Conservation (phyloP, 1,140 invertebrate species). For the Drosophila murphyi region DNA sequence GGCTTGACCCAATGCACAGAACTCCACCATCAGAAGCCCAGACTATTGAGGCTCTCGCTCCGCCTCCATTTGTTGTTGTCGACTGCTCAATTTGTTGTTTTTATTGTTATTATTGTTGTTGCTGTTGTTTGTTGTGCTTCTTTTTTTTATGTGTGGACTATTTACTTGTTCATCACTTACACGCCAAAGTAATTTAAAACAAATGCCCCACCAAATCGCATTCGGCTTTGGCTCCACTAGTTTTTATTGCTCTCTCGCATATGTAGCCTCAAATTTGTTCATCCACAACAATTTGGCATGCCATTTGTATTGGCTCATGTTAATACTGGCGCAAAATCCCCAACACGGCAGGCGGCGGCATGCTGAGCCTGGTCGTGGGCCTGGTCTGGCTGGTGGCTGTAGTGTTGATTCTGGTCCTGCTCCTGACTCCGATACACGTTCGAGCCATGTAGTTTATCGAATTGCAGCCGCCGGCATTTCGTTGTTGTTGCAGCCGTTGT, state of each 20-base stretch:
- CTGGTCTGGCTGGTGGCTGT: slow-evolving; percentile 20
- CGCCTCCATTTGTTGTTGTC: slow-evolving; percentile 44
- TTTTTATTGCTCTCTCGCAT: slow-evolving; percentile 69
- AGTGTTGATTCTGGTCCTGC: slow-evolving; percentile 8
- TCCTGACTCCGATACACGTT: slow-evolving; percentile 2
- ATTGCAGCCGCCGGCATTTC: slow-evolving; percentile 45
- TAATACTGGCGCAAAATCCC: slow-evolving; percentile 74
- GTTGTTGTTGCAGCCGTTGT: slow-evolving; percentile 70
- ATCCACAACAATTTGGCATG: slow-evolving; percentile 81
- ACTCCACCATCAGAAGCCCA: neutral
- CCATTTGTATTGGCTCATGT: slow-evolving; percentile 82
- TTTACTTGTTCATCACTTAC: slow-evolving; percentile 75
- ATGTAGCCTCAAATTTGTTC: slow-evolving; percentile 72
- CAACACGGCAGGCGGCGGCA: slow-evolving; percentile 49
- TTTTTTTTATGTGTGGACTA: slow-evolving; percentile 35
- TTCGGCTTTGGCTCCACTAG: slow-evolving; percentile 61
- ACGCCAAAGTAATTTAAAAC: slow-evolving; percentile 79
- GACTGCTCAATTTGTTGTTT: slow-evolving; percentile 69
- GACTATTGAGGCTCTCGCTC: slow-evolving; percentile 6
- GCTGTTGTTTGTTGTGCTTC: slow-evolving; percentile 6
- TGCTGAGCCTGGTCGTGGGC: slow-evolving; percentile 27
- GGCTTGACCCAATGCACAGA: slow-evolving; percentile 17
- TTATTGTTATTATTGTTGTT: slow-evolving; percentile 32
- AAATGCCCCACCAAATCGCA: slow-evolving; percentile 77
- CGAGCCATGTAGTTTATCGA: slow-evolving; percentile 45